These are phyloP conservation scores for Ctena decussata DNA, from an alignment of 2,888 invertebrate species.

Conservation along the genomic window DNA sequence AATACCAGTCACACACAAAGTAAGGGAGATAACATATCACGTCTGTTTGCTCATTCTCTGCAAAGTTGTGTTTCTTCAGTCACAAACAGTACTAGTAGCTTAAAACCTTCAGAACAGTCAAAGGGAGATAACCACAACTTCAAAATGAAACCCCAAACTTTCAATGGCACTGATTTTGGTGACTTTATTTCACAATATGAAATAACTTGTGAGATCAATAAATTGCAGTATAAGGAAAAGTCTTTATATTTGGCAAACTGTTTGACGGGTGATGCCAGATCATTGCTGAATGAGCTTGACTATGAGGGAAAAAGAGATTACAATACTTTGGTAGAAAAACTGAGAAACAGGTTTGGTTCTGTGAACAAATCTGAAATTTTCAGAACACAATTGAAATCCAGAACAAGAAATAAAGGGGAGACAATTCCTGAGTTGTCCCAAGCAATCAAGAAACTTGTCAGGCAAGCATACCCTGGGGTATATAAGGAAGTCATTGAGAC, in stretches of 20 bases:
- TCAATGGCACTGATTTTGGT: too few relatives aligned
- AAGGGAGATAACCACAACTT: too few relatives aligned
- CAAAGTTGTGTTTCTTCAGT: too few relatives aligned
- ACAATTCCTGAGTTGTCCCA: constrained; percentile 55
- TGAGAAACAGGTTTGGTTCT: constrained; percentile 48
- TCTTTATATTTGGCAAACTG: constrained; percentile 52
- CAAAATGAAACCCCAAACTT: too few relatives aligned
- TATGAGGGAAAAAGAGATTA: constrained; percentile 37
- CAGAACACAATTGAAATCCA: constrained; percentile 40
- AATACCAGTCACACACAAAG: too few relatives aligned
- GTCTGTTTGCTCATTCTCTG: too few relatives aligned
- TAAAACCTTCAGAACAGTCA: too few relatives aligned
- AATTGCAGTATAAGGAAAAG: too few relatives aligned
- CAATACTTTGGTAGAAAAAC: constrained; percentile 23
- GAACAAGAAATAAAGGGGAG: constrained; percentile 29
- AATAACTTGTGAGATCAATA: too few relatives aligned
- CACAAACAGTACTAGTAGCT: too few relatives aligned
- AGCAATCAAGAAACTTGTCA: constrained; percentile 39
- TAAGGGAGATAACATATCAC: too few relatives aligned
- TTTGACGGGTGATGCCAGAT: constrained; percentile 36
- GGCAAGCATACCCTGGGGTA: constrained; percentile 40
- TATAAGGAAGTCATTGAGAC: constrained; percentile 22
- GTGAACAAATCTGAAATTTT: constrained; percentile 50
- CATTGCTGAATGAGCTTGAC: constrained; percentile 40
- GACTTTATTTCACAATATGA: too few relatives aligned